Base-by-base conservation (phyloP, 2,888 invertebrate species). In the Drosophila siamana region DNA sequence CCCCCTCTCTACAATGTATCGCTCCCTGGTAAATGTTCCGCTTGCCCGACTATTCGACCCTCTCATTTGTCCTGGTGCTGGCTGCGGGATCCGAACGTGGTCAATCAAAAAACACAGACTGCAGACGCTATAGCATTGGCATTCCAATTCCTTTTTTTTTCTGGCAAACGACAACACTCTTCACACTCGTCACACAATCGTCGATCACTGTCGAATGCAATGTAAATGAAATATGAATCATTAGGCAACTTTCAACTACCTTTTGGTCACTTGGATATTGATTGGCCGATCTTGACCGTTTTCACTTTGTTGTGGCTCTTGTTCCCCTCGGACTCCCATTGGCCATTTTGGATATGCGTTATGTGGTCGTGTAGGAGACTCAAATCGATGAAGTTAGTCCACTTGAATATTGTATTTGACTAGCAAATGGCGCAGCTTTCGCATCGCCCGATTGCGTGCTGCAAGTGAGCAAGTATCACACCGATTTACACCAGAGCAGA, bases 401-500 rank as follows among this genome's bases (percentile, higher is more conserved):
- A 87, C 69, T 68, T 79, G 60, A 61, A 86, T 89, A 46, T 90
- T 89, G 80, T 92, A 91, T 69, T 91, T 92, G 76, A 88, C 67
- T 65, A 91, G 69, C 56, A 91, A 82, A 52, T 89, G 85, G 66
- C 85, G 90, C 82, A 91, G 65, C 79, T 92, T 90, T 61, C 90
- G 75, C 55, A 91, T 78, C 47, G 91, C 92, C 70, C 89, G 88
- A 68, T 77, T 82, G 59, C 91, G 91, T 4, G 91, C 91, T 91
- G 78, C 16, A 88, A 83, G 50, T 24, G 19, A 36, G 5, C 15
- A 7, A 7, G 26, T 26, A 9, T 4, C 19, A 19, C 19, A 19
- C 19, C 19, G 19, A 1, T 13, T 11, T 13, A 8, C 1, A n/a
- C n/a, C n/a, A n/a, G 15, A 0, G 4, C 2, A 13, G n/a, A n/a